These are phyloP conservation scores for Mythimna ferrago DNA, from an alignment of 2,888 invertebrate species.

Conservation along the genomic window DNA sequence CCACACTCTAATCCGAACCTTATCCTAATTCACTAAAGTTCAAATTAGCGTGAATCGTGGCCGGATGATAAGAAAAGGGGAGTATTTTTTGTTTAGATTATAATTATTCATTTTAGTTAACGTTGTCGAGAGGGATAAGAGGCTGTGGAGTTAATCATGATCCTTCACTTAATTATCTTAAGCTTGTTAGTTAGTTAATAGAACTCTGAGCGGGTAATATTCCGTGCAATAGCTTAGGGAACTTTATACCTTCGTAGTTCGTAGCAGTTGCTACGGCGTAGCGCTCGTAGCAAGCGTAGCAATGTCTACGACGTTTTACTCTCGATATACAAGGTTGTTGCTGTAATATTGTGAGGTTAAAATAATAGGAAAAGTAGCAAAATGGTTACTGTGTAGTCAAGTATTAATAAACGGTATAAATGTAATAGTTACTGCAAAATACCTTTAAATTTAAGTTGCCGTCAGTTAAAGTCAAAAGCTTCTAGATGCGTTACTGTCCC, in stretches of 20 bases:
- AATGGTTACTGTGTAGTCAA: neutral
- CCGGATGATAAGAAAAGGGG: conserved; percentile 57
- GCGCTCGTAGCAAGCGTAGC: conserved; percentile 41
- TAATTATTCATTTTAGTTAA: conserved; percentile 65
- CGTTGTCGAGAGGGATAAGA: conserved; percentile 56
- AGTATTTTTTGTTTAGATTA: conserved; percentile 64
- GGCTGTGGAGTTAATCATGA: conserved; percentile 56
- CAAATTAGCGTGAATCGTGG: conserved; percentile 27
- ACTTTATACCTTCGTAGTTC: conserved; percentile 17
- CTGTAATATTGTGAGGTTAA: neutral
- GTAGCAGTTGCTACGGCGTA: conserved; percentile 30
- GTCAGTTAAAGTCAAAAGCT: no score
- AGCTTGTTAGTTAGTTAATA: conserved; percentile 47
- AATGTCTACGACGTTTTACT: conserved; percentile 22
- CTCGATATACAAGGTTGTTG: conserved; percentile 26
- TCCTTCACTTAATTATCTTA: conserved; percentile 57
- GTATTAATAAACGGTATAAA: neutral
- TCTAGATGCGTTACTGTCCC: no score
- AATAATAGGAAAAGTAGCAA: neutral
- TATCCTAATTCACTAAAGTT: conserved; percentile 20
- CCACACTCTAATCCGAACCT: conserved; percentile 43
- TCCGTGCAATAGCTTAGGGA: conserved; percentile 23
- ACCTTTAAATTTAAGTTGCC: no score
- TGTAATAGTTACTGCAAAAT: no score
- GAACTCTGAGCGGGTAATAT: conserved; percentile 26